Evolutionary conservation across 2,888 invertebrate genomes (phyloP), one percentile per base, ranked within the genome.

Genomic region (Drosophila sordidula): DNA sequence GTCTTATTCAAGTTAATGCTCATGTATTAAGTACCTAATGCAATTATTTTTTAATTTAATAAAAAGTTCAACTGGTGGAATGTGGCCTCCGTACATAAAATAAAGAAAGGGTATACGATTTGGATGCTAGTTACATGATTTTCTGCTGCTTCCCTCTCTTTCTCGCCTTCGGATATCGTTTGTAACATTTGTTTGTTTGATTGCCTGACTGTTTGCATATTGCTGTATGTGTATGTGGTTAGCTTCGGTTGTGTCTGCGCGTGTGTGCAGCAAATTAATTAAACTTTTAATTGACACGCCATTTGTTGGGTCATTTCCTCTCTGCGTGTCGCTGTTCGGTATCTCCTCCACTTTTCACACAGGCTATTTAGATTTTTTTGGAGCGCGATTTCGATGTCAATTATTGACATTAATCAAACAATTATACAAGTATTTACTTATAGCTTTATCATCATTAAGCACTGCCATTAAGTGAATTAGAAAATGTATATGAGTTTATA

Each of bases 271-370:
- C 62, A 76, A 80, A 85, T 78, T 79, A 85, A 82, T 85, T 85
- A 76, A 77, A 77, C 64, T 85, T 80, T 85, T 85, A 85, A 82
- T 85, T 85, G 85, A 80, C 80, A 80, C 68, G 59, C 69, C 70
- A 75, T 85, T 85, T 77, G 68, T 70, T 61, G 51, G 55, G 57
- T 59, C 52, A 68, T 71, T 69, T 62, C 47, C 47, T 36, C 47
- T 42, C 25, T 32, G 36, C 36, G 16, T 46, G 6, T 45, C 49
- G 22, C 36, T 34, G 32, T 46, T 25, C 29, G 34, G 26, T 42
- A 18, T 34, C 8, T 26, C 22, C 2, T 9, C 11, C n/a, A 12
- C 42, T 8, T 8, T 36, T 29, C 9, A 2, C 49, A 36, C 16
- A 55, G 29, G 9, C 14, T 46, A 47, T 55, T 50, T 59, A 34